Conservation (phyloP, 2,888 invertebrate species). For the Lasioglossum villosulum region DNA sequence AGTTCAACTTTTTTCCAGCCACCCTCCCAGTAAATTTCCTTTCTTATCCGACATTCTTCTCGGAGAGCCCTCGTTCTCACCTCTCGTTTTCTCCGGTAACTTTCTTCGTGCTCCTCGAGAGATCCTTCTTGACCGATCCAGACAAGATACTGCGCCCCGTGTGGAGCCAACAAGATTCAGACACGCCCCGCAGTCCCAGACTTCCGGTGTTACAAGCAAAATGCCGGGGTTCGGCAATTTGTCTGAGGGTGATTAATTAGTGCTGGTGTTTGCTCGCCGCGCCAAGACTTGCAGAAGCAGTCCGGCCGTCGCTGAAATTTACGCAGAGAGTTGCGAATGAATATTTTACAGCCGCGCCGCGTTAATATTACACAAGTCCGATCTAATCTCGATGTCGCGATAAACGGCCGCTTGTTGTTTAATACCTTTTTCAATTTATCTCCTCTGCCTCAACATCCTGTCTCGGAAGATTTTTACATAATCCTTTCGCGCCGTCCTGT, state of each 20-base stretch:
- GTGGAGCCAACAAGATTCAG: conserved; percentile 63
- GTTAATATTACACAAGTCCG: conserved; percentile 38
- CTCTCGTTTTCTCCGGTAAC: neutral
- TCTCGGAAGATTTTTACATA: neutral
- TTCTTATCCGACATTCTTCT: neutral
- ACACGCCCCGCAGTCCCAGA: conserved; percentile 46
- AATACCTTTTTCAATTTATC: neutral
- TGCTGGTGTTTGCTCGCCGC: conserved; percentile 50
- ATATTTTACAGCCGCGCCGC: conserved; percentile 38
- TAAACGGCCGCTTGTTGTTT: neutral
- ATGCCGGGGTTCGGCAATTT: conserved; percentile 75
- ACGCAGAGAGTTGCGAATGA: conserved; percentile 43
- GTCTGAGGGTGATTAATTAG: conserved; percentile 80
- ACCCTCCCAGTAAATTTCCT: neutral
- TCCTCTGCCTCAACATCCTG: neutral
- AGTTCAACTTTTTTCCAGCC: neutral
- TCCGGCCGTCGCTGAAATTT: conserved; percentile 36
- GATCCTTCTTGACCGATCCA: conserved; percentile 57
- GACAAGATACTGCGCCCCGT: conserved; percentile 48
- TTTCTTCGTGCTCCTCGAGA: conserved; percentile 35
- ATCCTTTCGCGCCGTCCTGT: neutral
- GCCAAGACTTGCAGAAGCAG: conserved; percentile 26
- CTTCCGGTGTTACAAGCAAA: conserved; percentile 67
- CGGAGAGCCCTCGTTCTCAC: neutral
- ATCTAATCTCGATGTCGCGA: conserved; percentile 5